phyloP scores from a whole-genome alignment of 1,140 invertebrate genomes.

The Apocrypta bakeri region DNA sequence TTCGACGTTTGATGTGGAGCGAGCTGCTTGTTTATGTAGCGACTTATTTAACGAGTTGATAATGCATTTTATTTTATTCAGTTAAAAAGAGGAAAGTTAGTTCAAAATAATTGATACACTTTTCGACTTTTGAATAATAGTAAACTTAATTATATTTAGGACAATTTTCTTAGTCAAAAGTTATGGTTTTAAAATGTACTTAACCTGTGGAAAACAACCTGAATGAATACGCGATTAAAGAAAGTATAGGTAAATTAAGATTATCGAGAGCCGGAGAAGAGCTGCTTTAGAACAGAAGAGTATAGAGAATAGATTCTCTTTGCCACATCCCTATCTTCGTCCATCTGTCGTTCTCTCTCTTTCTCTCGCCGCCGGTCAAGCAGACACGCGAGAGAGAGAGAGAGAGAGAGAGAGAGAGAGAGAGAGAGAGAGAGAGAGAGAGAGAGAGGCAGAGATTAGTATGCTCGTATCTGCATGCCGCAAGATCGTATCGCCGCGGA shows the following conservation, averaged over 20 bases:
- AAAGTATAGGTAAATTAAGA: background rate
- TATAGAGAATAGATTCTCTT: slow-evolving; percentile 26
- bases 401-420: too few relatives aligned
- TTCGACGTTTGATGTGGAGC: background rate
- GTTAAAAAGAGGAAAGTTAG: too few relatives aligned
- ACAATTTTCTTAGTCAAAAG: too few relatives aligned
- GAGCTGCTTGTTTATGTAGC: too few relatives aligned
- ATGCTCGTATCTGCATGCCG: slow-evolving; percentile 73
- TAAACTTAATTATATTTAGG: too few relatives aligned
- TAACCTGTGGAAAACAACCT: too few relatives aligned
- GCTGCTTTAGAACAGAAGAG: background rate
- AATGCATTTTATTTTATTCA: too few relatives aligned
- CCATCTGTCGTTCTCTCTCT: slow-evolving; percentile 21
- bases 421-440: slow-evolving; percentile 56
- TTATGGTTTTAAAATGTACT: too few relatives aligned
- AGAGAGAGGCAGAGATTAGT: slow-evolving; percentile 63
- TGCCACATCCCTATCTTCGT: slow-evolving; percentile 3
- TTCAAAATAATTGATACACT: too few relatives aligned
- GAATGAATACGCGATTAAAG: background rate
- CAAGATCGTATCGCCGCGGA: slow-evolving; percentile 70
- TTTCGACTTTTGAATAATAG: too few relatives aligned
- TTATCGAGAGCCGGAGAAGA: background rate
- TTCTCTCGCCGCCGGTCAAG: slow-evolving; percentile 13
- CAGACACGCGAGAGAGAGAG: slow-evolving; percentile 2
- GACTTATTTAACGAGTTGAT: too few relatives aligned